Conservation (phyloP, 2,113 vertebrate genomes). For the Coryphaenoides rupestris region DNA sequence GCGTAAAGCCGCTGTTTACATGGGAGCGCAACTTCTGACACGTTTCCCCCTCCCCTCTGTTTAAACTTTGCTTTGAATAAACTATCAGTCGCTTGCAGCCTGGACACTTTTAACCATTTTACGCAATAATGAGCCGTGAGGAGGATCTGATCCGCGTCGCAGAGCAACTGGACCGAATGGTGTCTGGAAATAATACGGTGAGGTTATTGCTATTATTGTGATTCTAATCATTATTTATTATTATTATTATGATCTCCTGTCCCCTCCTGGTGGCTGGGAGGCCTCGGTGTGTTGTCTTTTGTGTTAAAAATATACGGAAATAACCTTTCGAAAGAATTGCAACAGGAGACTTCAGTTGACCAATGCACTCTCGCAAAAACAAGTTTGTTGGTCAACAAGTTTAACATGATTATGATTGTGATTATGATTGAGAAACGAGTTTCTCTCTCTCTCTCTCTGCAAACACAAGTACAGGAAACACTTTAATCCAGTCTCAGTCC, state of each 20-base stretch:
- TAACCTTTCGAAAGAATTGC: no score
- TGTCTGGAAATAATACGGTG: slow-evolving; percentile 91
- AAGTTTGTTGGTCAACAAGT: no score
- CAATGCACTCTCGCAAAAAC: no score
- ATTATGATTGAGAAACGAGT: no score
- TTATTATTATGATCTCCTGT: slow-evolving; percentile 20
- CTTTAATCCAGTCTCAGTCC: no score
- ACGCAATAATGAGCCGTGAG: slow-evolving; percentile 82
- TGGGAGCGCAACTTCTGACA: slow-evolving; percentile 45
- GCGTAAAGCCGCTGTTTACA: slow-evolving; percentile 55
- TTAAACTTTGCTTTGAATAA: background rate
- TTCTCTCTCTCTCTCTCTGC: no score
- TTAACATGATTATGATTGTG: no score
- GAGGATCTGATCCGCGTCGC: slow-evolving; percentile 87
- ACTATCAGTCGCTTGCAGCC: background rate
- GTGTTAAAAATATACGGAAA: no score
- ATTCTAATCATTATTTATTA: no score
- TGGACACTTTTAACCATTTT: slow-evolving; percentile 32
- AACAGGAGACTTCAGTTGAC: no score
- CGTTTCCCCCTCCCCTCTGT: background rate
- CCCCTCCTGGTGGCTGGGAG: slow-evolving; percentile 35
- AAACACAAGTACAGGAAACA: no score
- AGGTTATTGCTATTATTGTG: slow-evolving; percentile 43
- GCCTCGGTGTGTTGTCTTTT: slow-evolving; percentile 9
- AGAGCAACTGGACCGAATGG: slow-evolving; percentile 94